phyloP scores from a whole-genome alignment of 1,140 invertebrate species.

The Lasaia peninsularis region DNA sequence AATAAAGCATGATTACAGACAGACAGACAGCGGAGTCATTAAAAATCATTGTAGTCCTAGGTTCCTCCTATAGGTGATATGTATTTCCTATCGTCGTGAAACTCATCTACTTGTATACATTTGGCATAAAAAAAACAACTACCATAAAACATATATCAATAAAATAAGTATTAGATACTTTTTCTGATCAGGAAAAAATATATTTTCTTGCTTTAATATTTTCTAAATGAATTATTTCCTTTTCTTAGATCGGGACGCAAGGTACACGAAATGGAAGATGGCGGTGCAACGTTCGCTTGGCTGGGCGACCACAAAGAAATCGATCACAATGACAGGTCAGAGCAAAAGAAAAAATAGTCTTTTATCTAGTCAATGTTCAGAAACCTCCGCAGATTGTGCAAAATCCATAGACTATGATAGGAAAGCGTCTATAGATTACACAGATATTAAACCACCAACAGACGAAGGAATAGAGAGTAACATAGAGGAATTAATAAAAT shows the following conservation, averaged over 20 bases:
- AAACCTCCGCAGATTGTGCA: conserved; percentile 37
- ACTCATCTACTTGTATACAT: no score
- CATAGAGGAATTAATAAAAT: conserved; percentile 51
- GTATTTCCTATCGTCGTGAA: no score
- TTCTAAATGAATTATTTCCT: not conserved
- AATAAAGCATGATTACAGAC: no score
- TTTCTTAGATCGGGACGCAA: conserved; percentile 85
- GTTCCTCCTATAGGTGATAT: no score
- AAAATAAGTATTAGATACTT: no score
- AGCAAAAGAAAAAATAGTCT: conserved; percentile 58
- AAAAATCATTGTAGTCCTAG: no score
- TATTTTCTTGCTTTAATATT: no score
- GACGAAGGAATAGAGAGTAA: conserved; percentile 43
- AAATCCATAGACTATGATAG: conserved; percentile 37
- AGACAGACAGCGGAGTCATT: no score
- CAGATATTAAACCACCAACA: conserved; percentile 26
- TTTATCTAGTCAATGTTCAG: conserved; percentile 35
- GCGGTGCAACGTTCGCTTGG: conserved; percentile 92
- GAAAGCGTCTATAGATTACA: conserved; percentile 22
- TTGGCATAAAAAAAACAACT: no score
- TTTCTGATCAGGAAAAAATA: no score
- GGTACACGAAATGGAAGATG: conserved; percentile 95
- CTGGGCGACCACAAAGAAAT: conserved; percentile 88
- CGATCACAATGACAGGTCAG: conserved; percentile 85
- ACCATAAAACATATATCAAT: no score